Conservation (phyloP, 2,797 vertebrate species). For the Lagodon rhomboides region DNA sequence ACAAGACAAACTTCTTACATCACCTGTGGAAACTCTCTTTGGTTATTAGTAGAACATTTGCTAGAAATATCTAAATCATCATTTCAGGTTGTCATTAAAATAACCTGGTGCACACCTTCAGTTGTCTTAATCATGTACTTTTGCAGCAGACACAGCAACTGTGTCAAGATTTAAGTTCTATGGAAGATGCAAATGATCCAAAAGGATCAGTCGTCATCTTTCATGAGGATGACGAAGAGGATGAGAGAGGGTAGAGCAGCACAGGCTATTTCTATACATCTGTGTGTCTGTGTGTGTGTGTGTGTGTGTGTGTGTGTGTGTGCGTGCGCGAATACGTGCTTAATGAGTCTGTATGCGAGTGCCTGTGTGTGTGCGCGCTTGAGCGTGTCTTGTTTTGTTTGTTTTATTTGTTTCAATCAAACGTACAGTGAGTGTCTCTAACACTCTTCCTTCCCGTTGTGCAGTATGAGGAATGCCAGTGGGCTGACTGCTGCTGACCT, state of each 20-base stretch:
- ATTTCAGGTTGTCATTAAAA: slow-evolving; percentile 21
- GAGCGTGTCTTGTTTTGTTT: slow-evolving; percentile 58
- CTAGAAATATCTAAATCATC: neutral
- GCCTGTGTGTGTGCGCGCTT: slow-evolving; percentile 27
- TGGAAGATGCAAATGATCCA: slow-evolving; percentile 77
- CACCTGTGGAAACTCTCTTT: slow-evolving; percentile 18
- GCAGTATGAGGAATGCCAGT: slow-evolving; percentile 99
- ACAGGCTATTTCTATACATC: slow-evolving; percentile 76
- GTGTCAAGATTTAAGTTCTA: slow-evolving; percentile 49
- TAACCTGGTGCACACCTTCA: slow-evolving; percentile 9
- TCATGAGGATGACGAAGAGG: slow-evolving; percentile 79
- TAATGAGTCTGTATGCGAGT: slow-evolving; percentile 3
- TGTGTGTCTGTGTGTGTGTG: slow-evolving; percentile 61
- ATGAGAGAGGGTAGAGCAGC: slow-evolving; percentile 72
- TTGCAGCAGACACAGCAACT: slow-evolving; percentile 69
- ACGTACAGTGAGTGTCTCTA: slow-evolving; percentile 77
- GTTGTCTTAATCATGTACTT: slow-evolving; percentile 74
- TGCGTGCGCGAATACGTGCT: neutral
- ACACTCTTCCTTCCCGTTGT: slow-evolving; percentile 90
- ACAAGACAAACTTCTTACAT: neutral
- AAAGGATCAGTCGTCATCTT: slow-evolving; percentile 82
- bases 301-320: slow-evolving; percentile 34
- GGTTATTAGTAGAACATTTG: slow-evolving; percentile 3
- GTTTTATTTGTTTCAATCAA: slow-evolving; percentile 59
- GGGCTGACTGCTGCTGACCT: slow-evolving; percentile 99